These are phyloP conservation scores for Dryocosmus kuriphilus DNA, from an alignment of 2,888 invertebrate species.

Conservation along the genomic window DNA sequence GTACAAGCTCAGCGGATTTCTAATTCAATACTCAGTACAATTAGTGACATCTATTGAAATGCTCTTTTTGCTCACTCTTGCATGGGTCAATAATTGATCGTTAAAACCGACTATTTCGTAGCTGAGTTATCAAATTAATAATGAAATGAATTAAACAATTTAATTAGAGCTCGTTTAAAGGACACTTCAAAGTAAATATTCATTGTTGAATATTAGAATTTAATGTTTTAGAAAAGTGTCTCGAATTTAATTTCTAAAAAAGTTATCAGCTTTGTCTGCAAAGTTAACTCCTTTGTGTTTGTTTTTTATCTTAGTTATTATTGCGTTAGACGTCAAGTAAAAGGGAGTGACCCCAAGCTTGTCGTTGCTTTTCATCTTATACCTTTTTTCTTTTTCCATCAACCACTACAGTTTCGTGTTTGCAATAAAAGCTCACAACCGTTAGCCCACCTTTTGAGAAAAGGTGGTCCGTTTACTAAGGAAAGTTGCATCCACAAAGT, in stretches of 20 bases:
- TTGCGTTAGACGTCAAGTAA: slow-evolving; percentile 43
- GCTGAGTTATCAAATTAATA: not conserved
- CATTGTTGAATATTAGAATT: not conserved
- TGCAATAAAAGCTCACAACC: slow-evolving; percentile 48
- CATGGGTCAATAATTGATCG: not conserved
- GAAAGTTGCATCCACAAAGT: slow-evolving; percentile 52
- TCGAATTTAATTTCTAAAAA: no score
- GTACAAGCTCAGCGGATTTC: no score
- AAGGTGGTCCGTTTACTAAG: slow-evolving; percentile 45
- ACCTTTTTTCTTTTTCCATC: slow-evolving; percentile 12
- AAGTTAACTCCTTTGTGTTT: not conserved
- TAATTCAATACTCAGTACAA: not conserved
- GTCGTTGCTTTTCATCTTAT: slow-evolving; percentile 29
- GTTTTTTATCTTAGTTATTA: slow-evolving; percentile 41
- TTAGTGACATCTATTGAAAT: not conserved
- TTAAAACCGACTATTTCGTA: not conserved
- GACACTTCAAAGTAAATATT: not conserved
- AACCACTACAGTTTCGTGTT: slow-evolving; percentile 42
- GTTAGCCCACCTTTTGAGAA: slow-evolving; percentile 38
- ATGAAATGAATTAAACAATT: not conserved
- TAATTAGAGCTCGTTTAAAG: no score
- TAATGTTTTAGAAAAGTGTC: no score
- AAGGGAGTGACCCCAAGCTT: slow-evolving; percentile 35
- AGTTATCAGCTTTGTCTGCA: not conserved
- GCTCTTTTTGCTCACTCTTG: not conserved